Base-by-base conservation (phyloP, 2,113 vertebrate species). In the Aphyosemion australe region DNA sequence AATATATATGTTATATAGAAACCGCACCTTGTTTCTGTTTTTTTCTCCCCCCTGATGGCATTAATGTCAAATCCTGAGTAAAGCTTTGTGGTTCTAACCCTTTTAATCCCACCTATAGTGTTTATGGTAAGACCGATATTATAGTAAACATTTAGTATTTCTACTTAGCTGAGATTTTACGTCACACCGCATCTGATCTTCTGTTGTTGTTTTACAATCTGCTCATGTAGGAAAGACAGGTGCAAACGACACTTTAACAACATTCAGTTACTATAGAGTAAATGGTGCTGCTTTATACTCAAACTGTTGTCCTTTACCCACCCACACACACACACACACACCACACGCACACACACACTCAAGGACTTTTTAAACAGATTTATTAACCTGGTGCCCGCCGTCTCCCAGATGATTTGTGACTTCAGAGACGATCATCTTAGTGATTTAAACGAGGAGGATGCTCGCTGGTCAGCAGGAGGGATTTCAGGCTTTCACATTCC, bases 271-370 rank as follows among this genome's bases (percentile, higher is more conserved):
- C 86, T 87, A 89, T 88, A 87, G n/a, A n/a, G 90, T 91, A 89
- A 91, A 92, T 89, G 93, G 93, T 94, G 93, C 93, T 94, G 92
- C 91, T 93, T 93, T 93, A 84, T 93, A 93, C 91, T 92, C 92
- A 87, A 89, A 90, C 84, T 82, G 79, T 91, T 84, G 85, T 90
- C 86, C 89, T 90, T 87, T 87, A 85, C 86, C 82, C 76, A 86
- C 78, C 89, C 88, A 86, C 88, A 51, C 86, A 84, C 83, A 77
- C 82, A 85, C 61, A 79, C 45, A 46, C 50, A 47, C 15, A 77
- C 26, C 78, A 84, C 84, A 79, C 61, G 62, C 57, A 60, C 6
- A 32, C 7, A 73, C 16, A 63, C 76, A 82, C 86, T 88, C 88
- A 85, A 82, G 82, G 82, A 92, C 90, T 93, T 93, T 92, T 91